A percentile compares a stretch with the other conserved stretches of the same genome.
These are phyloP conservation scores for Drosophila niveifrons DNA, from an alignment of 2,888 invertebrate species.

Conservation along the genomic window DNA sequence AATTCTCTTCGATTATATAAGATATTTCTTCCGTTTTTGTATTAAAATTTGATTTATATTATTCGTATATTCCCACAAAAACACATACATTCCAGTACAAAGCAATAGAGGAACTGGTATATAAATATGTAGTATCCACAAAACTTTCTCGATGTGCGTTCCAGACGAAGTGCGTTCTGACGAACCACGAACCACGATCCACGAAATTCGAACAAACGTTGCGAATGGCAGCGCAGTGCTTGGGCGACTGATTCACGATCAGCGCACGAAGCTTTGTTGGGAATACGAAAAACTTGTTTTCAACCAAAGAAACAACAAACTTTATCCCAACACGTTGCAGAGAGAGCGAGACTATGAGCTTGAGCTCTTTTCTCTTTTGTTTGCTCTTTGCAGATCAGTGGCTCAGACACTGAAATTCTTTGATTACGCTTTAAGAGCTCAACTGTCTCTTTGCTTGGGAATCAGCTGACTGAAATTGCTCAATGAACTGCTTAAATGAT, in stretches of 20 bases:
- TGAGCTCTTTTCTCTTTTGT: constrained; percentile 1
- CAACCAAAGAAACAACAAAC: constrained; percentile 45
- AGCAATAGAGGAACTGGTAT: constrained; percentile 43
- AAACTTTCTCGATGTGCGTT: constrained; percentile 66
- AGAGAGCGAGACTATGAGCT: no score
- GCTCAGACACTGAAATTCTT: constrained; percentile 1
- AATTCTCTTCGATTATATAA: background rate
- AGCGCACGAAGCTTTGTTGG: constrained; percentile 30
- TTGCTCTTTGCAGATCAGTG: constrained; percentile 6
- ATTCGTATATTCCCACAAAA: constrained; percentile 19
- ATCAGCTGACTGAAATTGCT: background rate
- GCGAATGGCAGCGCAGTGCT: constrained; percentile 50
- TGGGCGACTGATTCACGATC: constrained; percentile 50
- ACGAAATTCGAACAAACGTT: constrained; percentile 32
- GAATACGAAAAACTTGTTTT: constrained; percentile 58
- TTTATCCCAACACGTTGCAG: constrained; percentile 13
- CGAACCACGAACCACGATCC: constrained; percentile 3
- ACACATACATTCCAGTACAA: constrained; percentile 32
- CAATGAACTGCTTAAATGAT: background rate
- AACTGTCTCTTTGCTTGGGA: background rate
- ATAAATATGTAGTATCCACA: constrained; percentile 46
- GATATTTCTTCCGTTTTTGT: background rate
- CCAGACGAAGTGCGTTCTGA: constrained; percentile 21
- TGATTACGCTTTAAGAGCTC: background rate
- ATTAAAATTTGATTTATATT: constrained; percentile 2